Evolutionary conservation across 2,113 vertebrate species (phyloP), one percentile per base, ranked within the genome.

Genomic region (Lota lota): DNA sequence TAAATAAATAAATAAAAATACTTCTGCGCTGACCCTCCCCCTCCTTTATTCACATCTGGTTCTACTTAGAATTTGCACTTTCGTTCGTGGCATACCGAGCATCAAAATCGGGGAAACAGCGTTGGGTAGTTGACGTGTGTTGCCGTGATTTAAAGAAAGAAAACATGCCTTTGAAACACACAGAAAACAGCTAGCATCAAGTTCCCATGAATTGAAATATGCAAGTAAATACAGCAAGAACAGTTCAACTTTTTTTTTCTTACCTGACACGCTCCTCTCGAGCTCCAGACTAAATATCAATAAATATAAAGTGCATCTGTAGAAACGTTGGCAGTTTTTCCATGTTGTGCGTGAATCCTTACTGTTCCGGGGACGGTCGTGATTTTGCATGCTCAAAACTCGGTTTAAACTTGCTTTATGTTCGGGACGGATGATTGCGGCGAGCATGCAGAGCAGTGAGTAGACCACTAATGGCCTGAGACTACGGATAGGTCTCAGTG

Each of bases 281-380:
- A 86, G 78, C 75, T 88, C 88, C 90, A 91, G 74, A 79, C 87
- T 84, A 22, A 91, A 81, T 69, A 91, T 22, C 72, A 89, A 90
- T 90, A 93, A 89, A 91, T 90, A 93, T 88, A 93, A 92, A 92
- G 91, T 92, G 91, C 91, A 91, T 90, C 67, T 87, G 88, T 80
- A 89, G 66, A 89, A 8, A 75, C 78, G 76, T 69, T 76, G 76
- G 64, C 82, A 65, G 18, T 69, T 82, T 61, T 66, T 88, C 86
- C 92, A 88, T 76, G 81, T 61, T 79, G 73, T 71, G 62, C 78
- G 78, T 15, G 85, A 59, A 24, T 66, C 69, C 66, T 68, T 12
- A 47, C 3, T 70, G 69, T 79, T 70, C 77, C 77, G 83, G 70
- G 80, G 79, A 61, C 69, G 83, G 64, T 82, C 78, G 80, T 71